Conservation (phyloP, 2,888 invertebrate genomes). For the Catonia carolina region DNA sequence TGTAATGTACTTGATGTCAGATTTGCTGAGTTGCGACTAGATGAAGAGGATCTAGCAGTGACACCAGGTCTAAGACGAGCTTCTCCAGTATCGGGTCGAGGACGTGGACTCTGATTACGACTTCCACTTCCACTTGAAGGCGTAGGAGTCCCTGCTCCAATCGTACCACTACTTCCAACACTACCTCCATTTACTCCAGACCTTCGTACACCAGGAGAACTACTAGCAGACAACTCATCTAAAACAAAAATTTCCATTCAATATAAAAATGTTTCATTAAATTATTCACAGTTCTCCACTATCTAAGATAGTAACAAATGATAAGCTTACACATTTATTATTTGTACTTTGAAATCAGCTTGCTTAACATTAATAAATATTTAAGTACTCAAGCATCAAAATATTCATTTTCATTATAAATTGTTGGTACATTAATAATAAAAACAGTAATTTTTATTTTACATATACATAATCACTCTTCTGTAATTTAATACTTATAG, state of each 20-base stretch:
- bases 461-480: too few species aligned
- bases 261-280: too few species aligned
- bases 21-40: slow-evolving; percentile 56
- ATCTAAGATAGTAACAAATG: too few species aligned
- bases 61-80: slow-evolving; percentile 48
- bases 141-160: slow-evolving; percentile 41
- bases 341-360: too few species aligned
- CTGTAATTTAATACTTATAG: too few species aligned
- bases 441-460: too few species aligned
- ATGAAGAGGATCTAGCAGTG: slow-evolving; percentile 35
- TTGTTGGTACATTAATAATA: too few species aligned
- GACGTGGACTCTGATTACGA: slow-evolving; percentile 54
- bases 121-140: slow-evolving; percentile 47
- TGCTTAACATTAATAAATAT: too few species aligned
- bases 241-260: slow-evolving; percentile 8
- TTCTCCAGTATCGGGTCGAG: slow-evolving; percentile 48
- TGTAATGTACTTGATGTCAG: slow-evolving; percentile 56
- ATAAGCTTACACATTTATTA: too few species aligned
- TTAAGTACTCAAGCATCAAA: too few species aligned
- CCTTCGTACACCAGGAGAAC: slow-evolving; percentile 38
- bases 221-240: slow-evolving; percentile 53
- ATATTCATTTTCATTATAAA: too few species aligned
- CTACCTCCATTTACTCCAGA: slow-evolving; percentile 29
- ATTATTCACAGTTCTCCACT: too few species aligned
- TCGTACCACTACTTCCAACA: not conserved